Evolutionary conservation across 1,140 invertebrate species (phyloP), one percentile per base, ranked within the genome.

Genomic region (Pseudomyrmex dendroicus): DNA sequence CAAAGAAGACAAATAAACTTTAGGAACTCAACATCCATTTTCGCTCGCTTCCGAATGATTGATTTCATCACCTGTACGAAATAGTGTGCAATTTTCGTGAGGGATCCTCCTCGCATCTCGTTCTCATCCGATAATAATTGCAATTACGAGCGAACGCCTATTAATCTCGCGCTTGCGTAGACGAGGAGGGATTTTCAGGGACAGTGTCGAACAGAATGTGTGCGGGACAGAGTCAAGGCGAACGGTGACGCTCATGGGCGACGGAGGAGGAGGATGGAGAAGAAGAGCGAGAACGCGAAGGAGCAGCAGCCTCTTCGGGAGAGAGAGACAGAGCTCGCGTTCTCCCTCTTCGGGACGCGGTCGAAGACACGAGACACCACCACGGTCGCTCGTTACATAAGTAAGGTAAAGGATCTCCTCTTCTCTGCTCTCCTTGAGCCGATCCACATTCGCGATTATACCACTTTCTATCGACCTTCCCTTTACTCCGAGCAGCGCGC

Each of bases 401-500:
- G 91, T 91, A 92, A 92, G 90, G 89, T 92, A 92, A 92, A 93
- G 92, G 91, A 93, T 92, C 91, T 93, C 86, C 85, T 89, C 89
- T 74, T 82, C 77, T 86, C 84, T 92, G 91, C 91, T 92, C 92
- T 91, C 92, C 90, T 92, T 92, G 89, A 89, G 89, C 89, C 91
- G 91, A 93, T 93, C 90, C 90, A 92, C 91, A 93, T 93, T 90
- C 91, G 90, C 90, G 92, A 93, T 93, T 93, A 93, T 92, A 91
- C 91, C 92, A 93, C 93, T 93, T 93, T 93, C 91, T 91, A 92
- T 92, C 91, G 90, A 91, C 91, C 92, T 91, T 35, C 89, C 70
- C 88, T 88, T 89, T 89, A 84, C 89, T 85, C 82, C 88, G 68
- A 63, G 85, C 35, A 5, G 35, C 35, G 35, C 64, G 66, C 52